Conservation (phyloP, 2,888 invertebrate species). For the Apamea epomidion region DNA sequence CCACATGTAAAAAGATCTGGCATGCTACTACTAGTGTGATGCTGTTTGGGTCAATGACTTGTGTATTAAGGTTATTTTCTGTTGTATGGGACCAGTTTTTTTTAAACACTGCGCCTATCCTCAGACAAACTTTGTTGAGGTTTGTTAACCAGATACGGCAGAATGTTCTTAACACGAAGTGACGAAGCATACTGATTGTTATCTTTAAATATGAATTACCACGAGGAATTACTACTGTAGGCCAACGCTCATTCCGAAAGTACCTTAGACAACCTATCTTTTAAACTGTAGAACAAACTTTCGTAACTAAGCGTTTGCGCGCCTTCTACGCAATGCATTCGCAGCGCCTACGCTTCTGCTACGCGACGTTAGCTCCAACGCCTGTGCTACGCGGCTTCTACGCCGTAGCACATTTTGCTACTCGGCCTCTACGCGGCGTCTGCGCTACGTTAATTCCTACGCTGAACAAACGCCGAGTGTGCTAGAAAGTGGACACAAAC, state of each 20-base stretch:
- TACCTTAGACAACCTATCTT: no score
- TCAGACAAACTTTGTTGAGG: neutral
- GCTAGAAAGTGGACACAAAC: neutral
- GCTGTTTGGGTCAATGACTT: constrained; percentile 59
- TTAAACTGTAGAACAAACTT: neutral
- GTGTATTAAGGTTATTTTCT: constrained; percentile 3
- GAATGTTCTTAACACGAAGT: neutral
- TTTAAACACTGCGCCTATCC: no score
- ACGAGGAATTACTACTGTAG: no score
- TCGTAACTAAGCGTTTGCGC: neutral
- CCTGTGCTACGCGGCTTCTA: constrained; percentile 7
- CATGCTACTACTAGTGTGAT: constrained; percentile 47
- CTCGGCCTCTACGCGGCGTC: neutral
- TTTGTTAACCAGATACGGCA: neutral
- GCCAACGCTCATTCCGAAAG: neutral
- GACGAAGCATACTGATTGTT: neutral
- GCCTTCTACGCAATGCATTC: neutral
- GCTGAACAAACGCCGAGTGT: constrained; percentile 15
- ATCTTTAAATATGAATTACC: neutral
- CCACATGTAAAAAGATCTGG: constrained; percentile 77
- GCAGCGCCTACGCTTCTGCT: constrained; percentile 1
- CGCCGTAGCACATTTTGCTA: neutral
- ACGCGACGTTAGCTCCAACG: neutral
- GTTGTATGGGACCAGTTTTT: neutral
- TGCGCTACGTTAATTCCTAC: constrained; percentile 1